Percentiles rank a stretch among this genome's conserved stretches.
Conservation (phyloP, 2,888 invertebrate genomes). For the Lutraria lutraria region DNA sequence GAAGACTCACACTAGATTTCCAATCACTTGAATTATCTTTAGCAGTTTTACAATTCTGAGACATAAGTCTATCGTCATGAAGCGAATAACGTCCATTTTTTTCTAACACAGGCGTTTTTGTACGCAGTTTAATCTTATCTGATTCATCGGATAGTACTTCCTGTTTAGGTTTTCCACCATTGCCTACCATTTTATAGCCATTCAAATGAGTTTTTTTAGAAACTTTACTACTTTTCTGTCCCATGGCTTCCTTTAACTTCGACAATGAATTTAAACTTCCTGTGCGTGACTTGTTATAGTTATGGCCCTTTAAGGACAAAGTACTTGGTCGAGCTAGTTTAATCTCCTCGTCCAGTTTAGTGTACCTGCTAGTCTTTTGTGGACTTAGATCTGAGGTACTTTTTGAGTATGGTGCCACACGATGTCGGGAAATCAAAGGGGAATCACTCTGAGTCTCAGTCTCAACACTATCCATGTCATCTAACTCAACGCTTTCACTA, state of each 20-base stretch:
- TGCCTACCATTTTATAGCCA: slow-evolving; percentile 54
- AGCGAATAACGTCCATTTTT: slow-evolving; percentile 90
- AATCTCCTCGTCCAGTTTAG: slow-evolving; percentile 64
- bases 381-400: slow-evolving; percentile 79
- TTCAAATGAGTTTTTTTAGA: slow-evolving; percentile 40
- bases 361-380: slow-evolving; percentile 58
- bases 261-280: slow-evolving; percentile 64
- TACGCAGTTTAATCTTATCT: slow-evolving; percentile 78
- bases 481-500: slow-evolving; percentile 35
- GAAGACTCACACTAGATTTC: slow-evolving; percentile 73
- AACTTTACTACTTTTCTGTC: slow-evolving; percentile 51
- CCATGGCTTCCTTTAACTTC: slow-evolving; percentile 44
- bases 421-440: slow-evolving; percentile 60
- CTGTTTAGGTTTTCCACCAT: slow-evolving; percentile 38
- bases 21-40: slow-evolving; percentile 50
- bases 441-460: slow-evolving; percentile 40
- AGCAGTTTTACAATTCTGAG: slow-evolving; percentile 60
- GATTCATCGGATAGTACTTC: slow-evolving; percentile 54
- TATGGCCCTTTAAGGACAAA: slow-evolving; percentile 80
- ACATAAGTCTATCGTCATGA: slow-evolving; percentile 96
- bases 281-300: slow-evolving; percentile 67
- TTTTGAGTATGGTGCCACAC: slow-evolving; percentile 75
- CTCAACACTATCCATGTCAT: slow-evolving; percentile 37
- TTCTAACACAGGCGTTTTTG: slow-evolving; percentile 79
- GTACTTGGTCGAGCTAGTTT: slow-evolving; percentile 76